Conservation (phyloP, 2,113 vertebrate species). For the Telmatochromis bifrenatus region DNA sequence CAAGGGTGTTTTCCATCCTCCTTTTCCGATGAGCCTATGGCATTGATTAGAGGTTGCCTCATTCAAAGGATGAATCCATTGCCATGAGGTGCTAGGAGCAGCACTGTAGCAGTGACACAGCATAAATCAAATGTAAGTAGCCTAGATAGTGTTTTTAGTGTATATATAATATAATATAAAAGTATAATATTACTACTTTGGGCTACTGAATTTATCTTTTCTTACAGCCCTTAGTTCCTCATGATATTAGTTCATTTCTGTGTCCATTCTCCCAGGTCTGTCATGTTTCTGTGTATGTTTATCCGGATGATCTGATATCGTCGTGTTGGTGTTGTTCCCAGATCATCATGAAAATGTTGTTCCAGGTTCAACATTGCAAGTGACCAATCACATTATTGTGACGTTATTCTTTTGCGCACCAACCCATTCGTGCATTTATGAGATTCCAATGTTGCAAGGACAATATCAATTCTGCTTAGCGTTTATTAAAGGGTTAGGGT, state of each 20-base stretch:
- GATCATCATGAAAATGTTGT: too few species aligned
- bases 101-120: neutral
- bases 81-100: neutral
- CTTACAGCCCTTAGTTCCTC: neutral
- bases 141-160: neutral
- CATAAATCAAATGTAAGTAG: neutral
- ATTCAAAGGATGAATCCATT: neutral
- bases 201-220: neutral
- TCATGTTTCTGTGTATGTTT: neutral
- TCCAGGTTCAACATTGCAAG: too few species aligned
- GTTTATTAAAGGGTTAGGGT: too few species aligned
- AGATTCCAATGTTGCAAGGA: too few species aligned
- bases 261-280: neutral
- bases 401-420: too few species aligned
- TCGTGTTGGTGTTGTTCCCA: too few species aligned
- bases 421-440: too few species aligned
- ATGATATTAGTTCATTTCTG: neutral
- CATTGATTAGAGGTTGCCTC: neutral
- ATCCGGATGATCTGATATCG: too few species aligned
- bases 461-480: too few species aligned
- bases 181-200: neutral
- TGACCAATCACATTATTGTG: too few species aligned
- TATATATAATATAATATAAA: neutral
- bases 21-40: neutral
- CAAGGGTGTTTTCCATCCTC: neutral